Evolutionary conservation across 2,888 invertebrate genomes (phyloP).

Genomic region (Xanthorhoe designata): DNA sequence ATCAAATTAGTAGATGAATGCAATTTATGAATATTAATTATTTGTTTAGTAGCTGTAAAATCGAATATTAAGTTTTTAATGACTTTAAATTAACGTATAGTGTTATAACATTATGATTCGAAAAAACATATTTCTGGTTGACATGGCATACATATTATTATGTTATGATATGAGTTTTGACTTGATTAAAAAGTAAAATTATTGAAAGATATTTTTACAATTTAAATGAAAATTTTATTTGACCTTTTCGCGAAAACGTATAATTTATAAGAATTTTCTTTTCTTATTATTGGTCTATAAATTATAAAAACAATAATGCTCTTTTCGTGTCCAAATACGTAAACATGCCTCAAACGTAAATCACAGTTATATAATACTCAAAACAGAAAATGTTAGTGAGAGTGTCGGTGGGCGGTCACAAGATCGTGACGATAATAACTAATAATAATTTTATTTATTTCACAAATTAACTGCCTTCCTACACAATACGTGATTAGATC

Average conservation of each 20-base stretch:
- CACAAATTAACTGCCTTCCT: constrained; percentile 44
- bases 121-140: not conserved
- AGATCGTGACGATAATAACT: constrained; percentile 38
- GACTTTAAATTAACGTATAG: constrained; percentile 6
- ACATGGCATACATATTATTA: not conserved
- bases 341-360: constrained; percentile 17
- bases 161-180: constrained; percentile 1
- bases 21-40: constrained; percentile 18
- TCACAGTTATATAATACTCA: constrained; percentile 27
- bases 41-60: constrained; percentile 13
- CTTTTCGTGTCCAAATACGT: constrained; percentile 30
- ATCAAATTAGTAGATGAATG: constrained; percentile 16
- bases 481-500: constrained; percentile 42
- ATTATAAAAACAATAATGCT: constrained; percentile 19
- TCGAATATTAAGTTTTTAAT: constrained; percentile 15
- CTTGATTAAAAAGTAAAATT: not conserved
- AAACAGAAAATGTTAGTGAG: constrained; percentile 23
- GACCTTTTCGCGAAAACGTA: not conserved
- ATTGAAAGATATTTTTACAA: not conserved
- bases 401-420: constrained; percentile 34
- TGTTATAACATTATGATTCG: constrained; percentile 4
- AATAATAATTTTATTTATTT: constrained; percentile 41
- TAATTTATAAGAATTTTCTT: constrained; percentile 5
- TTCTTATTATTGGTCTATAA: constrained; percentile 25
- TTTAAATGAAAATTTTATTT: not conserved